Evolutionary conservation across 35 echinoderm and acorn worm species (phyloP).

Genomic region (Apostichopus californicus): DNA sequence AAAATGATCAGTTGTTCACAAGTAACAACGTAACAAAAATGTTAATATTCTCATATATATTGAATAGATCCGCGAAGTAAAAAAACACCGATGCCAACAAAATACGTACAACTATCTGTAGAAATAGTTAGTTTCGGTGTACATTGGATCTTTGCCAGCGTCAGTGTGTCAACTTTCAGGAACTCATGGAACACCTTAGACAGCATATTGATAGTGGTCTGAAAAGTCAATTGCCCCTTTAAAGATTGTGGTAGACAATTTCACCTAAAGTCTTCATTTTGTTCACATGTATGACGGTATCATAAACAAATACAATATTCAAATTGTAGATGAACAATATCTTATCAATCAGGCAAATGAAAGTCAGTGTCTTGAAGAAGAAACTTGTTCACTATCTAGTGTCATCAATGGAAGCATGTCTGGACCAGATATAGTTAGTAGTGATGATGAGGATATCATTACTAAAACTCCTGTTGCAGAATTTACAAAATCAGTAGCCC

Average conservation of each 20-base stretch:
- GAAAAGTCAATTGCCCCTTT: neutral
- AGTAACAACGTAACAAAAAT: too few species aligned
- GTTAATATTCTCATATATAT: too few species aligned
- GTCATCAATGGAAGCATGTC: neutral
- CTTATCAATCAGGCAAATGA: neutral
- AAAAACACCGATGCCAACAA: too few species aligned
- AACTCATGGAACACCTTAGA: neutral
- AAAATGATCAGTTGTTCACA: too few species aligned
- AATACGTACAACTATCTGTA: too few species aligned
- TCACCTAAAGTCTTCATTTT: neutral
- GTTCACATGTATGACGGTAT: neutral
- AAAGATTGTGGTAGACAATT: neutral
- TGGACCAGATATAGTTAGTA: neutral
- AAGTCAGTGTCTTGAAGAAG: neutral
- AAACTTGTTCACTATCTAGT: neutral
- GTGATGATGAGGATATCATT: neutral
- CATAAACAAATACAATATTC: neutral
- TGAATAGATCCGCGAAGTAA: too few species aligned
- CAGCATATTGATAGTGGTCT: slow-evolving; percentile 3
- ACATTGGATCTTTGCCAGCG: neutral
- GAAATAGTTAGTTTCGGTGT: neutral
- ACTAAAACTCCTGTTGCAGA: neutral
- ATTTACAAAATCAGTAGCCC: neutral
- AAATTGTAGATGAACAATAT: neutral
- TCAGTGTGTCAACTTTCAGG: neutral